Conservation (phyloP, 2,797 vertebrate genomes). For the Pelobates cultripes region DNA sequence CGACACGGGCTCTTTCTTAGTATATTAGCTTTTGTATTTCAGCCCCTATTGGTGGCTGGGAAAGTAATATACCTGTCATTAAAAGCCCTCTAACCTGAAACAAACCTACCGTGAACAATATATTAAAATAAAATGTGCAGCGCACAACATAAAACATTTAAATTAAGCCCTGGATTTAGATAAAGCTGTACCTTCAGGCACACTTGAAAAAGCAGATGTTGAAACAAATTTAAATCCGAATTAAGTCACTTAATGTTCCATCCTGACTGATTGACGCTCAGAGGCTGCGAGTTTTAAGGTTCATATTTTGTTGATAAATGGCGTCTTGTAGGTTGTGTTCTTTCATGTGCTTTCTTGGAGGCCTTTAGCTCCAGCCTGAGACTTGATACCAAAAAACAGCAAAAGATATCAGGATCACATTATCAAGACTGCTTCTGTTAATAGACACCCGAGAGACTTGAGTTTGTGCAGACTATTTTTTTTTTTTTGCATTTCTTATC, state of each 20-base stretch:
- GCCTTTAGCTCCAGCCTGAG: background rate
- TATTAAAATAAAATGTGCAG: background rate
- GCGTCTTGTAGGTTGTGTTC: background rate
- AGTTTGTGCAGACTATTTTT: background rate
- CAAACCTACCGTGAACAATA: background rate
- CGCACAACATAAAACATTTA: background rate
- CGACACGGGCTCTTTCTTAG: too few relatives aligned
- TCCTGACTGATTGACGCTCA: background rate
- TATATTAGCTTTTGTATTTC: too few relatives aligned
- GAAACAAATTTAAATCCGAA: background rate
- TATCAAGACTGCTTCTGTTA: background rate
- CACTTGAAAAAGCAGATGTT: background rate
- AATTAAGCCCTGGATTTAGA: background rate
- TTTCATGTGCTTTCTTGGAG: slow-evolving; percentile 9
- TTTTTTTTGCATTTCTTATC: background rate
- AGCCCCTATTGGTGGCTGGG: too few relatives aligned
- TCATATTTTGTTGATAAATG: background rate
- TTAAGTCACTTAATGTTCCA: background rate
- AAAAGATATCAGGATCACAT: background rate
- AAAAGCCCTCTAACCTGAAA: background rate
- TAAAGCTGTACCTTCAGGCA: background rate
- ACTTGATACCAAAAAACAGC: background rate
- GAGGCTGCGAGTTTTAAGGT: background rate
- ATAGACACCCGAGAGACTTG: background rate
- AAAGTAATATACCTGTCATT: too few relatives aligned